Evolutionary conservation across 2,797 vertebrate genomes (phyloP), one percentile per base, ranked within the genome.

Genomic region (Taenioides sp.): DNA sequence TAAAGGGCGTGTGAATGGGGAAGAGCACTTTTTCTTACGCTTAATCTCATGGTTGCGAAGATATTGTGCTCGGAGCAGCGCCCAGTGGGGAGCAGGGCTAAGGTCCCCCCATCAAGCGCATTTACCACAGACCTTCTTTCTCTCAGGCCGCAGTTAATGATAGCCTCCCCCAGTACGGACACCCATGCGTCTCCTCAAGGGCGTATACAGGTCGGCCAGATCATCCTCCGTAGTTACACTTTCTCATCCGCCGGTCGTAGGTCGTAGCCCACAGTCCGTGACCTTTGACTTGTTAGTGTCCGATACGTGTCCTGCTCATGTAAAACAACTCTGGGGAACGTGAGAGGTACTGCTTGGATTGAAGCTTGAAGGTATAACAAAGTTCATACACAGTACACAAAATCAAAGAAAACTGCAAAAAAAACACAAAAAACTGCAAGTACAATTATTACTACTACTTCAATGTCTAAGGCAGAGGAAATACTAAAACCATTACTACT

Each of bases 1-100:
- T 96, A 96, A 95, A 98, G 97, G 97, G 96, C 97, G 97, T 99
- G 98, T 98, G 98, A 99, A 99, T 96, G 92, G 95, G 95, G 96
- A 95, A 95, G 95, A 95, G 95, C 96, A 95, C 94, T 96, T 95
- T 96, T 95, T 96, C 95, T 96, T 94, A 94, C 94, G 95, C 96
- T 96, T 97, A 98, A 98, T 98, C 97, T 98, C 95, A 95, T 96
- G 94, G 95, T 95, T 94, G 94, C 93, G 81, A 93, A 95, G 96
- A 98, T 95, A 98, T 98, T 98, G 96, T 98, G 95, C 92, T 96
- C 89, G 10, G 89, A 94, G 95, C 94, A 92, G 91, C 87, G 92
- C 96, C 73, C 96, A 93, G 96, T 93, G 84, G 96, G 97, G 94
- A 87, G 93, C 84, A 92, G 94, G 92, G 92, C 94, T 94, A 93